phyloP scores from a whole-genome alignment of 2,888 invertebrate genomes.

The Eremobia ochroleuca region DNA sequence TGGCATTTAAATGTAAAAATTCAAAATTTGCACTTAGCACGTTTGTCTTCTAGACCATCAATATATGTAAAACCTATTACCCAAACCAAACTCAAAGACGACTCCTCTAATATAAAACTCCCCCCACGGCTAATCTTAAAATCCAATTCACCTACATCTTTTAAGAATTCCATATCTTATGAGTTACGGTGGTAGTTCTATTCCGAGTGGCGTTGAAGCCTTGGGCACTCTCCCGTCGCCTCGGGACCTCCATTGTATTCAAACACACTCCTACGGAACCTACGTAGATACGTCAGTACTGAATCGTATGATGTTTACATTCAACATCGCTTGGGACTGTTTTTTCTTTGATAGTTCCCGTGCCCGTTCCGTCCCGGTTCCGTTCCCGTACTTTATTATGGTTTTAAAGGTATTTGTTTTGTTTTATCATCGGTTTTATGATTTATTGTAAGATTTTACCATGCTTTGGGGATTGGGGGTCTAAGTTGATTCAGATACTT shows the following conservation, averaged over 20 bases:
- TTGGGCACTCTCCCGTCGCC: conserved; percentile 70
- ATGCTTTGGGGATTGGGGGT: conserved; percentile 39
- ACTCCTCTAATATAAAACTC: conserved; percentile 21
- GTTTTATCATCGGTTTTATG: conserved; percentile 57
- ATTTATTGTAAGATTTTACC: conserved; percentile 41
- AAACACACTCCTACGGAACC: conserved; percentile 69
- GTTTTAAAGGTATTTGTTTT: conserved; percentile 59
- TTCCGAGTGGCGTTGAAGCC: conserved; percentile 62
- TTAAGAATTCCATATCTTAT: conserved; percentile 63
- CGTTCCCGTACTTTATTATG: conserved; percentile 65
- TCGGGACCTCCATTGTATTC: conserved; percentile 73
- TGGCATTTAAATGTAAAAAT: too few relatives aligned
- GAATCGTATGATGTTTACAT: conserved; percentile 69
- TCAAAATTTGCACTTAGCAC: too few relatives aligned
- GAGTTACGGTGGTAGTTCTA: conserved; percentile 59
- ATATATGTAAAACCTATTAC: not conserved
- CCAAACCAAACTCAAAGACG: conserved; percentile 16
- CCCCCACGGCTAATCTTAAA: conserved; percentile 49
- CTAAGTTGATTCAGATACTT: conserved; percentile 11
- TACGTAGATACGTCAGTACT: conserved; percentile 56
- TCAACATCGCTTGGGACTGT: conserved; percentile 53
- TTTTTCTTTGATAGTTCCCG: conserved; percentile 54
- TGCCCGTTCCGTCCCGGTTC: too few relatives aligned
- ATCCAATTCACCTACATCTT: conserved; percentile 66
- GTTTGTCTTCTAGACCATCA: too few relatives aligned